These are phyloP conservation scores for Conistra vaccinii DNA, from an alignment of 2,888 invertebrate genomes.

Conservation along the genomic window DNA sequence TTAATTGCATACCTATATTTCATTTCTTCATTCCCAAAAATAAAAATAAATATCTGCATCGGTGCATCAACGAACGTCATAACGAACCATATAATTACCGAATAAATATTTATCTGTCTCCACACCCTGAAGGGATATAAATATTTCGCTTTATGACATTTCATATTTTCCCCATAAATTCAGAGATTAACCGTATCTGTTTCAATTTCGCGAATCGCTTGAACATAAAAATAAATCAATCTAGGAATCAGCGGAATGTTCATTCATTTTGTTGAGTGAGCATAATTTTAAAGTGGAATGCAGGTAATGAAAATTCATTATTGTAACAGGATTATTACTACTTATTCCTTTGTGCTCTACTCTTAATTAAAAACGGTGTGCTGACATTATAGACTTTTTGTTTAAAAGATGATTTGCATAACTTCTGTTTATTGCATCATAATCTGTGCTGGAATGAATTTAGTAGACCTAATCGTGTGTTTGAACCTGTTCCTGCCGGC, in stretches of 20 bases:
- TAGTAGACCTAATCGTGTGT: background rate
- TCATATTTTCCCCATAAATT: conserved; percentile 37
- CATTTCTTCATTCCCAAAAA: background rate
- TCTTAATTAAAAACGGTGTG: background rate
- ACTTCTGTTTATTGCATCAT: background rate
- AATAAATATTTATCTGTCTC: conserved; percentile 13
- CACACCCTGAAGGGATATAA: conserved; percentile 12
- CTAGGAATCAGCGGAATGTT: conserved; percentile 20
- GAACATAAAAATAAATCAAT: conserved; percentile 51
- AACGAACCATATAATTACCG: conserved; percentile 16
- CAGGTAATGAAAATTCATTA: conserved; percentile 16
- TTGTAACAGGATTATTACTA: background rate
- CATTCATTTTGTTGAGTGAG: conserved; percentile 29
- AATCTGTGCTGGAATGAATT: background rate
- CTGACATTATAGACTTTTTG: background rate
- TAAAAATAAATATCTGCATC: background rate
- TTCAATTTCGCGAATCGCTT: conserved; percentile 34
- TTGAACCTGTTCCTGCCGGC: background rate
- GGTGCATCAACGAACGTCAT: background rate
- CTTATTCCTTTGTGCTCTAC: background rate
- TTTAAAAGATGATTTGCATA: background rate
- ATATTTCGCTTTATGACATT: conserved; percentile 27
- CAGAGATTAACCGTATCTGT: conserved; percentile 45
- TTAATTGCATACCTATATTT: background rate
- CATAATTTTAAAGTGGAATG: conserved; percentile 36